Conservation (phyloP, 2,888 invertebrate genomes). For the Pyrrhosoma nymphula region DNA sequence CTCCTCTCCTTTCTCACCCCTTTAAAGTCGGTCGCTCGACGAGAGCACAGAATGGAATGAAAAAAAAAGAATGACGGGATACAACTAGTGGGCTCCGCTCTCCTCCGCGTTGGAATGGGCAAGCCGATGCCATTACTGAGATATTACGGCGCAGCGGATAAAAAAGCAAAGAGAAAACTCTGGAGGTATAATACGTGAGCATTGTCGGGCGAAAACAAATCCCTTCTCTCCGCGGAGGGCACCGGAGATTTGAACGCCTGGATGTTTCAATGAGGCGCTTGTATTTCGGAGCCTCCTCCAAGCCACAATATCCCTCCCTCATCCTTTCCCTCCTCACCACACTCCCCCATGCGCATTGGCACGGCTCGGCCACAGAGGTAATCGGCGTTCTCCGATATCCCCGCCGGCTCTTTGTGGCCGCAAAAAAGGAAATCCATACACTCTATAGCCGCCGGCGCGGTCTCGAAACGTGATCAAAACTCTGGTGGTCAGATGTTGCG, state of each 20-base stretch:
- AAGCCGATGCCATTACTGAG: conserved; percentile 10
- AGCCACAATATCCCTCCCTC: not conserved
- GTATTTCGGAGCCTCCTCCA: not conserved
- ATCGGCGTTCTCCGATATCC: conserved; percentile 41
- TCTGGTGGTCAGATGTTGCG: conserved; percentile 44
- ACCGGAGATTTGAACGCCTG: not conserved
- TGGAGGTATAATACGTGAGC: not conserved
- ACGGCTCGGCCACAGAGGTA: not conserved
- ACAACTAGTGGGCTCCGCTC: not conserved
- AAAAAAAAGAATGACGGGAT: too few relatives aligned
- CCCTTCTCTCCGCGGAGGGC: not conserved
- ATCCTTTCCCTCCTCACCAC: not conserved
- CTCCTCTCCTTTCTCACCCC: too few relatives aligned
- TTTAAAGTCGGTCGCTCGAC: too few relatives aligned
- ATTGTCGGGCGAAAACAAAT: conserved; percentile 26
- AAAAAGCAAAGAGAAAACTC: conserved; percentile 9
- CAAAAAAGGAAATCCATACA: conserved; percentile 15
- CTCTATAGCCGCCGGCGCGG: not conserved
- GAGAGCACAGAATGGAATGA: too few relatives aligned
- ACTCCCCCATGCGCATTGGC: not conserved
- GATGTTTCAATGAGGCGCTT: not conserved
- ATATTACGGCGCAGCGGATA: not conserved
- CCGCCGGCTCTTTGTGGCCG: not conserved
- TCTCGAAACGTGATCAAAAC: conserved; percentile 29
- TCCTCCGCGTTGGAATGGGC: not conserved